phyloP scores from a whole-genome alignment of 2,797 vertebrate genomes.

The Lepidocolaptes lacrymiger region DNA sequence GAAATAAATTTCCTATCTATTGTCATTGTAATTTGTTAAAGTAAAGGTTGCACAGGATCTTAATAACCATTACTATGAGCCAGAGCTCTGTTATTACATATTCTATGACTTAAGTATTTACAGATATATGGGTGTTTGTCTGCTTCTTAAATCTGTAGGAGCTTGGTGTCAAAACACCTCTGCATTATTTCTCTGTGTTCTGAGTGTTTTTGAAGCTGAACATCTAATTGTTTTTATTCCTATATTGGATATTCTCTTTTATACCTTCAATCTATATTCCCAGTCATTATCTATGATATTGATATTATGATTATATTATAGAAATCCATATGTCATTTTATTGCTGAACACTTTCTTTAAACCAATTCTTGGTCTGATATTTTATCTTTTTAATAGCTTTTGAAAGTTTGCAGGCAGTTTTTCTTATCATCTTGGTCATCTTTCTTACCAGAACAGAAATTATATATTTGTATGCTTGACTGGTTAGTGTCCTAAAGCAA shows the following conservation, averaged over 20 bases:
- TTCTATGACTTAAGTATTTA: neutral
- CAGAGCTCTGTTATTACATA: neutral
- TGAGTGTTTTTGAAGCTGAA: neutral
- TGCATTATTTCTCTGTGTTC: neutral
- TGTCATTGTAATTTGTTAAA: neutral
- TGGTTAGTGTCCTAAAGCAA: neutral
- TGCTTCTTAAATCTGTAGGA: neutral
- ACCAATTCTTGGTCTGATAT: neutral
- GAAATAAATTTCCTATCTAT: neutral
- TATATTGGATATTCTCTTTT: neutral
- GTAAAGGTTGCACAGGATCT: neutral
- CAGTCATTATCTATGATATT: neutral
- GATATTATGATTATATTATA: neutral
- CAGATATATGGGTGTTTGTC: neutral
- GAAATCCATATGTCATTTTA: neutral
- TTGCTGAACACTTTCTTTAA: neutral
- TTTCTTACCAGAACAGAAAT: neutral
- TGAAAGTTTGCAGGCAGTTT: neutral
- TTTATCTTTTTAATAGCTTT: neutral
- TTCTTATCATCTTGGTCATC: neutral
- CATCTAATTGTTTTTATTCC: neutral
- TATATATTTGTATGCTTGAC: fast-evolving
- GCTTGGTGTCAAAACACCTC: neutral
- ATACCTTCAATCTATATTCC: neutral
- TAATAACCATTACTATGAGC: neutral